Percentiles rank a stretch among this genome's conserved stretches.
Conservation (phyloP, 2,797 vertebrate species). For the Spatula versicolor region DNA sequence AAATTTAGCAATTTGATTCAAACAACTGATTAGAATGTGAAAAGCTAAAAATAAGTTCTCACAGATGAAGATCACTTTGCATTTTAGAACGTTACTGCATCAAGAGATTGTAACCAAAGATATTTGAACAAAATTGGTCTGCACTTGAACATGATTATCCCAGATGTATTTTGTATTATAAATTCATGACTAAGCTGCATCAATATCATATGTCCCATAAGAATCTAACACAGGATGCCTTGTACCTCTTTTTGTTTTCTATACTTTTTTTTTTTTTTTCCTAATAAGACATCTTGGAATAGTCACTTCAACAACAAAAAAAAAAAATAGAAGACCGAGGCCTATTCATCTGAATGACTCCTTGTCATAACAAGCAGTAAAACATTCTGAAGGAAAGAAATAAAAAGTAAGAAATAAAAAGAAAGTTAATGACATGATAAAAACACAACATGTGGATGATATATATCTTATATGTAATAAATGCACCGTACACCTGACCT, state of each 20-base stretch:
- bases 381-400: constrained; percentile 21
- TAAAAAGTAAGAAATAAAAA: background rate
- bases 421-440: background rate
- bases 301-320: background rate
- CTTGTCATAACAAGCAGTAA: constrained; percentile 10
- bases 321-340: background rate
- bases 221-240: constrained; percentile 45
- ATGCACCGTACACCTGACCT: background rate
- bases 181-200: background rate
- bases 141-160: background rate
- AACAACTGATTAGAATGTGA: background rate
- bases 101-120: constrained; percentile 72
- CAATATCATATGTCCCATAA: background rate
- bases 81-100: constrained; percentile 33
- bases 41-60: constrained; percentile 15
- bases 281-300: background rate
- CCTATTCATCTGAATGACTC: constrained; percentile 2
- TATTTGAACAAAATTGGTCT: constrained; percentile 41
- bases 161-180: constrained; percentile 27
- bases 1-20: background rate
- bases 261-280: background rate
- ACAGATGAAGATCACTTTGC: constrained; percentile 13
- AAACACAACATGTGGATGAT: background rate
- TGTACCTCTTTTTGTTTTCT: constrained; percentile 17
- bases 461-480: background rate